phyloP scores from a whole-genome alignment of 2,888 invertebrate genomes.

The Nephrotoma appendiculata region DNA sequence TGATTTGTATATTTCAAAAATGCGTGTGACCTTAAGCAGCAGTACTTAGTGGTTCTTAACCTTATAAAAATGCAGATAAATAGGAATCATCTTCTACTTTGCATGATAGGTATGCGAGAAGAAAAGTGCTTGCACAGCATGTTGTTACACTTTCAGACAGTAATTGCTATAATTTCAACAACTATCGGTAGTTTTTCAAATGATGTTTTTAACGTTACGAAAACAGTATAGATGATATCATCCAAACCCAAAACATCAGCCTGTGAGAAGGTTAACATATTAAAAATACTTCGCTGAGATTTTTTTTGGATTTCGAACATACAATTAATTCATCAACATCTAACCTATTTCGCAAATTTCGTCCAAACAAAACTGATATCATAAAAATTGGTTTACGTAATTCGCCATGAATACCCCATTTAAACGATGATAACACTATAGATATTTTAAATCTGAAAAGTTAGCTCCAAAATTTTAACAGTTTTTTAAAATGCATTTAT shows the following conservation, averaged over 20 bases:
- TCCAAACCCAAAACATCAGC: not conserved
- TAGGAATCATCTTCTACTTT: too few relatives aligned
- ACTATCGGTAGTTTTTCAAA: too few relatives aligned
- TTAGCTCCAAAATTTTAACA: not conserved
- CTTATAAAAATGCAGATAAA: too few relatives aligned
- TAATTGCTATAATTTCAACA: too few relatives aligned
- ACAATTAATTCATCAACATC: not conserved
- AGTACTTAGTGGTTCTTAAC: too few relatives aligned
- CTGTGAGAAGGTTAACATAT: not conserved
- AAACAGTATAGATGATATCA: too few relatives aligned
- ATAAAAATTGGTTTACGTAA: not conserved
- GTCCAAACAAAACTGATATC: not conserved
- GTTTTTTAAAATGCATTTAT: not conserved
- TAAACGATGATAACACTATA: not conserved
- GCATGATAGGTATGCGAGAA: too few relatives aligned
- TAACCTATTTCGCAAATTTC: not conserved
- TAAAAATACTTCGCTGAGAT: not conserved
- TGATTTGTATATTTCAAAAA: not conserved
- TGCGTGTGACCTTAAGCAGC: too few relatives aligned
- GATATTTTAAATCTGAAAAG: not conserved
- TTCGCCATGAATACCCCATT: not conserved
- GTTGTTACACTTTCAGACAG: too few relatives aligned
- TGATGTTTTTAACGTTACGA: too few relatives aligned
- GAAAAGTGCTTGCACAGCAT: too few relatives aligned
- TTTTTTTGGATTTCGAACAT: not conserved